Conservation (phyloP, 2,113 vertebrate genomes). For the Struthio camelus region DNA sequence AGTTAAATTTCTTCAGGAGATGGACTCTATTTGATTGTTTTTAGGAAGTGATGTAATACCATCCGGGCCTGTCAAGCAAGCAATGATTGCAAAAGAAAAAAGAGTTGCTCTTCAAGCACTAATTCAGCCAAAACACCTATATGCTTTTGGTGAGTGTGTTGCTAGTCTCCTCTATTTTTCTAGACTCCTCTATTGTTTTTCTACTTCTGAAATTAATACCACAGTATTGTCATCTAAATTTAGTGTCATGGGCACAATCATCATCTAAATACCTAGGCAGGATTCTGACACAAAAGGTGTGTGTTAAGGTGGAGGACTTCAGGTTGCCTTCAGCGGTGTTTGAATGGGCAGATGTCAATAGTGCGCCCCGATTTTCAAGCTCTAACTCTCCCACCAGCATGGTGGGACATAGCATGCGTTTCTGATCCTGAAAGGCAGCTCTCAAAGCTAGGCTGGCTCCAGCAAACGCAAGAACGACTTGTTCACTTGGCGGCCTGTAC, state of each 20-base stretch:
- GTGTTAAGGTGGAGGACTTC: neutral
- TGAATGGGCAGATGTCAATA: neutral
- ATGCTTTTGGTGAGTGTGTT: neutral
- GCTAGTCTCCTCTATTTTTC: neutral
- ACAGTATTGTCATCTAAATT: neutral
- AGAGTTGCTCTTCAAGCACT: constrained; percentile 54
- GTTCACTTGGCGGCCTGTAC: neutral
- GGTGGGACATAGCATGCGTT: fast-evolving
- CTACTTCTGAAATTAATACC: neutral
- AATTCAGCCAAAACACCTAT: constrained; percentile 33
- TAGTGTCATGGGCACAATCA: neutral
- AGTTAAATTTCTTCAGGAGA: constrained; percentile 79
- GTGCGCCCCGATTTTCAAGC: neutral
- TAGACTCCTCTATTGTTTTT: neutral
- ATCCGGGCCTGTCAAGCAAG: constrained; percentile 86
- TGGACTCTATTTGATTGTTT: constrained; percentile 78
- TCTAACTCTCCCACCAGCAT: fast-evolving
- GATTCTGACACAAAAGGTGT: neutral
- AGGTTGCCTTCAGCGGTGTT: neutral
- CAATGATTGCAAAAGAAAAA: constrained; percentile 76
- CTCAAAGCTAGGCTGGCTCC: neutral
- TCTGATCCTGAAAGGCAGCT: neutral
- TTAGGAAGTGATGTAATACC: constrained; percentile 91
- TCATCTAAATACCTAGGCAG: neutral
- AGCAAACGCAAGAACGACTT: neutral